phyloP scores from a whole-genome alignment of 1,140 invertebrate genomes.

The Pinna nobilis region DNA sequence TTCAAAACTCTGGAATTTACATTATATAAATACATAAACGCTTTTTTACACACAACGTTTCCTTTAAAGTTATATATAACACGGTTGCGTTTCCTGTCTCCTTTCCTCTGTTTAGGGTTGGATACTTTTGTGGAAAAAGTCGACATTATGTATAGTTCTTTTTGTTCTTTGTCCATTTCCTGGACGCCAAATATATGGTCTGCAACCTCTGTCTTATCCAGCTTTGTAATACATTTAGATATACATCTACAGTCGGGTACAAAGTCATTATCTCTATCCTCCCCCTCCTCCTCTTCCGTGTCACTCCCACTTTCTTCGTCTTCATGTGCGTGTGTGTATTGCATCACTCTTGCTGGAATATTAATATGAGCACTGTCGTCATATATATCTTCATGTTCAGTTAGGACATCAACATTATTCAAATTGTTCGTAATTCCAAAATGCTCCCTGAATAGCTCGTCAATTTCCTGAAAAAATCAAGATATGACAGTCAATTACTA shows the following conservation, averaged over 20 bases:
- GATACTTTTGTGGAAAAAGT: background rate
- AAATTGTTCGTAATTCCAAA: too few species aligned
- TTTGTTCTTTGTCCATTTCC: constrained; percentile 5
- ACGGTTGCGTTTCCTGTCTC: background rate
- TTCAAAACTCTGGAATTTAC: background rate
- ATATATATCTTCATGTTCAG: too few species aligned
- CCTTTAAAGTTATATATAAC: background rate
- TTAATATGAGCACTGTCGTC: too few species aligned
- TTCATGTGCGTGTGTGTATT: too few species aligned
- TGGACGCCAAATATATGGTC: background rate
- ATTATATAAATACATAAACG: background rate
- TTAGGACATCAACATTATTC: too few species aligned
- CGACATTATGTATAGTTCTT: background rate
- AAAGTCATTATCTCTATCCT: background rate
- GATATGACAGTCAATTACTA: too few species aligned
- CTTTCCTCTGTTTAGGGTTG: background rate
- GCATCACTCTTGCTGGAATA: too few species aligned
- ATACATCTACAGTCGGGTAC: background rate
- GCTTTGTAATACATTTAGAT: background rate
- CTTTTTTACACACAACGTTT: background rate
- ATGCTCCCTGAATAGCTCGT: too few species aligned
- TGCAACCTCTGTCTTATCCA: background rate
- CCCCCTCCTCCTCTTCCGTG: background rate
- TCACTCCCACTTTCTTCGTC: background rate
- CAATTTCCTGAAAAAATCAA: too few species aligned